Conservation (phyloP, 2,888 invertebrate species). For the Caenorhabditis afra region DNA sequence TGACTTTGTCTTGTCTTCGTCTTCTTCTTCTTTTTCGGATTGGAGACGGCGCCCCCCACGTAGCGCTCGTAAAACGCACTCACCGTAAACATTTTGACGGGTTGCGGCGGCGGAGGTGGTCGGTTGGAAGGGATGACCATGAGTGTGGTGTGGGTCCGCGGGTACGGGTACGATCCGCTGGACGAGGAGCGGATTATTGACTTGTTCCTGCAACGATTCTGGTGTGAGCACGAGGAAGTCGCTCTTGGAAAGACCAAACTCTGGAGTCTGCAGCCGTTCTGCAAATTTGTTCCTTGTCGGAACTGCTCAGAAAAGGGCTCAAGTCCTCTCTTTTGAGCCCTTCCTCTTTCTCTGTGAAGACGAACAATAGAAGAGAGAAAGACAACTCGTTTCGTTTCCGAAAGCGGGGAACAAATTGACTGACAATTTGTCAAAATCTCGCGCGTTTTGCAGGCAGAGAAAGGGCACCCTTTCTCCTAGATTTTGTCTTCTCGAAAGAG, state of each 20-base stretch:
- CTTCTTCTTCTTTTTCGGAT: neutral
- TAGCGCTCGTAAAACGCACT: constrained; percentile 8
- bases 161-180: constrained; percentile 75
- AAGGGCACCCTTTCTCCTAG: constrained; percentile 8
- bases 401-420: constrained; percentile 37
- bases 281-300: constrained; percentile 1
- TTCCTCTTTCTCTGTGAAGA: neutral
- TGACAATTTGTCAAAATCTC: constrained; percentile 55
- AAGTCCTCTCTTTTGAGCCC: constrained; percentile 33
- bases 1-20: constrained; percentile 50
- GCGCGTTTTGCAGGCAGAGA: constrained; percentile 6
- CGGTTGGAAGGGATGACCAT: constrained; percentile 75
- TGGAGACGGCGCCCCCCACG: too few relatives aligned
- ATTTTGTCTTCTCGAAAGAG: neutral
- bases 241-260: too few relatives aligned
- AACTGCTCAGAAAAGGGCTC: constrained; percentile 39
- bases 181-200: constrained; percentile 65
- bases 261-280: neutral
- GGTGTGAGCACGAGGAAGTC: neutral
- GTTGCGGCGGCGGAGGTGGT: constrained; percentile 56
- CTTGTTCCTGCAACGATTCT: constrained; percentile 59
- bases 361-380: constrained; percentile 8
- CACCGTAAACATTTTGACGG: constrained; percentile 57
- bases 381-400: constrained; percentile 19
- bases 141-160: constrained; percentile 76